Base-by-base conservation (phyloP, 2,888 invertebrate genomes). In the Drosophila atripex region DNA sequence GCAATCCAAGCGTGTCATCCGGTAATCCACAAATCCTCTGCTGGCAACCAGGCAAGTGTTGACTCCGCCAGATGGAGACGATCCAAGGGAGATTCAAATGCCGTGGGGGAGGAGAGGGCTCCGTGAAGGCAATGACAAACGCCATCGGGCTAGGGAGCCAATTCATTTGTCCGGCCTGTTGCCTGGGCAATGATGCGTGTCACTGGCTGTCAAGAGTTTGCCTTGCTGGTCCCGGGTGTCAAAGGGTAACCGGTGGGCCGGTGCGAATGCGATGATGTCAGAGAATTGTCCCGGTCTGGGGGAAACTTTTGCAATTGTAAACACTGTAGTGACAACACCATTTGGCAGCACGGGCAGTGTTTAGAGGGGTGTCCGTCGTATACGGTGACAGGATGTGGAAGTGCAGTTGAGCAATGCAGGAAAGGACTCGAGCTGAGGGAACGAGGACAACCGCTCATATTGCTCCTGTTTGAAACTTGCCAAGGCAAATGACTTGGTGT, bases 261-360 rank as follows among this genome's bases (percentile, higher is more conserved):
- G 11, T 14, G 25, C 16, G 32, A 39, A 39, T 14, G 39, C 39
- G 30, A 69, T 82, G 76, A 80, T 80, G 82, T 82, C 85, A 80
- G 58, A 28, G 75, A 61, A 55, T 63, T 66, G 77, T 50, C 53
- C 49, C 59, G 58, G 69, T 69, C 72, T 63, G 43, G 43, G 43
- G 11, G 18, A 65, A 80, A 80, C 66, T 84, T 78, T 70, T 57
- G 77, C 66, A 82, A 74, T 64, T 60, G 86, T 71, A 82, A 76
- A 87, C 79, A 80, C 39, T 71, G 51, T 47, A 66, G 73, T 69
- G 87, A 71, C 85, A 86, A 71, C 64, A 64, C 53, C 57, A 68
- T 75, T 83, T 64, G 47, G 53, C 11, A 57, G 55, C 47, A 52
- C 21, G 39, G 39, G 43, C 12, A 21, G 43, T 18, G 23, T 25